phyloP scores from a whole-genome alignment of 1,140 invertebrate genomes.

The Lordiphosa stackelbergi region DNA sequence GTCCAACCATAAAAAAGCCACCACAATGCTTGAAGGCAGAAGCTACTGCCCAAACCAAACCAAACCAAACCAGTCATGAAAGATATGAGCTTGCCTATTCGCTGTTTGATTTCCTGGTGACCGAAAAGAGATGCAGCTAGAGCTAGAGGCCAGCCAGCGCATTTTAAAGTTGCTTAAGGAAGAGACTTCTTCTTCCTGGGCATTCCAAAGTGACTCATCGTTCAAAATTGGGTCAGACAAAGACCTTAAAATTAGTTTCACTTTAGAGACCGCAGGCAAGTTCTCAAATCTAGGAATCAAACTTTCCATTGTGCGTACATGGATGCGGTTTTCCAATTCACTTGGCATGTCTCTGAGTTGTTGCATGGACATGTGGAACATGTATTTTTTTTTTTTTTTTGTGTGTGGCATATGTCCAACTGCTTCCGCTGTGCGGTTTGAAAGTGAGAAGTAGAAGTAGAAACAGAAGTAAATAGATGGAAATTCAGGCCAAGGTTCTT shows the following conservation, averaged over 20 bases:
- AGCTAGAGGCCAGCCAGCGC: no score
- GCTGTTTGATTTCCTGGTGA: constrained; percentile 56
- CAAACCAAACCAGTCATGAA: constrained; percentile 30
- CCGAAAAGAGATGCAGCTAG: constrained; percentile 18
- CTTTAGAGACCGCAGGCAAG: constrained; percentile 12
- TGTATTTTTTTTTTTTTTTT: constrained; percentile 28
- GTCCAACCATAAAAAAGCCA: constrained; percentile 56
- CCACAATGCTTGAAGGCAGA: constrained; percentile 51
- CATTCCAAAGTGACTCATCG: constrained; percentile 45
- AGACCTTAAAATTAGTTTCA: constrained; percentile 18
- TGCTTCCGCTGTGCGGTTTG: constrained; percentile 42
- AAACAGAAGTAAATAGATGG: constrained; percentile 5
- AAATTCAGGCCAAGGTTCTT: constrained; percentile 59
- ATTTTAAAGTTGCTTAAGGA: constrained; percentile 4
- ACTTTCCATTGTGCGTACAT: constrained; percentile 51
- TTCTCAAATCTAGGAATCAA: constrained; percentile 31
- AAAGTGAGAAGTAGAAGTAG: constrained; percentile 47
- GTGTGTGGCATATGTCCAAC: constrained; percentile 16
- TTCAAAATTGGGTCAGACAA: constrained; percentile 25
- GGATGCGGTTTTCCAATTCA: constrained; percentile 66
- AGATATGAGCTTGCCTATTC: constrained; percentile 46
- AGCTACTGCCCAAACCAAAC: constrained; percentile 59
- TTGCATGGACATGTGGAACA: constrained; percentile 58
- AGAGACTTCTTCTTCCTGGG: constrained; percentile 4
- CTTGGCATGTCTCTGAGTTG: constrained; percentile 42